A percentile compares a stretch with the other conserved stretches of the same genome.
Conservation (phyloP, 53 echinoderm and acorn worm genomes). For the Apostichopus leukothele region DNA sequence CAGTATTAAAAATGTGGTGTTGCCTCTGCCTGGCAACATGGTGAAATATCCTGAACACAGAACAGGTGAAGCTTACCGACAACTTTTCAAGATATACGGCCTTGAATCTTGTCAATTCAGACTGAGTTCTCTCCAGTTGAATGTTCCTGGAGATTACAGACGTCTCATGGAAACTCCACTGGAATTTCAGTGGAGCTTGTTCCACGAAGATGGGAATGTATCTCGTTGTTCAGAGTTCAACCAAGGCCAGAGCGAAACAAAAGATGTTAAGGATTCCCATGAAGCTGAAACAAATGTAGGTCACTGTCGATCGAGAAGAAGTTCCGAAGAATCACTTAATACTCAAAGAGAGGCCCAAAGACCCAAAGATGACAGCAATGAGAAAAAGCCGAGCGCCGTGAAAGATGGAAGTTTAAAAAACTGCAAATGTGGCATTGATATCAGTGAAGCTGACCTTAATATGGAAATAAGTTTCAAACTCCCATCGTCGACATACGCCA, state of each 20-base stretch:
- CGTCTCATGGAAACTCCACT: conserved; percentile 58
- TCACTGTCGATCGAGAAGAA: background rate
- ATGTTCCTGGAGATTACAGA: conserved; percentile 83
- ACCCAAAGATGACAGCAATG: background rate
- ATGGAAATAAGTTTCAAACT: conserved; percentile 62
- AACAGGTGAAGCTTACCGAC: conserved; percentile 56
- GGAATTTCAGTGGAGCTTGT: conserved; percentile 55
- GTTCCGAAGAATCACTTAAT: background rate
- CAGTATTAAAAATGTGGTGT: conserved; percentile 65
- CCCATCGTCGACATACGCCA: conserved; percentile 80
- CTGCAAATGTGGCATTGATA: background rate
- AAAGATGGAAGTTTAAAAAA: background rate
- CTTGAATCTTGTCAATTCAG: conserved; percentile 60
- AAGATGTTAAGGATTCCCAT: background rate
- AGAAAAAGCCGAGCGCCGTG: background rate
- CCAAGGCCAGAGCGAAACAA: background rate
- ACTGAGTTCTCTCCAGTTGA: conserved; percentile 69
- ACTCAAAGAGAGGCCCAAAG: background rate
- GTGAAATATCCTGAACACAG: conserved; percentile 70
- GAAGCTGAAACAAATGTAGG: background rate
- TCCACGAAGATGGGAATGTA: background rate
- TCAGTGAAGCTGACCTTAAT: background rate
- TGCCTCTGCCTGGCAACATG: conserved; percentile 89
- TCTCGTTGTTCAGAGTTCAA: background rate
- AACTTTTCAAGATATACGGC: conserved; percentile 58